Base-by-base conservation (phyloP, 2,888 invertebrate genomes). In the Drosophila diplacantha region DNA sequence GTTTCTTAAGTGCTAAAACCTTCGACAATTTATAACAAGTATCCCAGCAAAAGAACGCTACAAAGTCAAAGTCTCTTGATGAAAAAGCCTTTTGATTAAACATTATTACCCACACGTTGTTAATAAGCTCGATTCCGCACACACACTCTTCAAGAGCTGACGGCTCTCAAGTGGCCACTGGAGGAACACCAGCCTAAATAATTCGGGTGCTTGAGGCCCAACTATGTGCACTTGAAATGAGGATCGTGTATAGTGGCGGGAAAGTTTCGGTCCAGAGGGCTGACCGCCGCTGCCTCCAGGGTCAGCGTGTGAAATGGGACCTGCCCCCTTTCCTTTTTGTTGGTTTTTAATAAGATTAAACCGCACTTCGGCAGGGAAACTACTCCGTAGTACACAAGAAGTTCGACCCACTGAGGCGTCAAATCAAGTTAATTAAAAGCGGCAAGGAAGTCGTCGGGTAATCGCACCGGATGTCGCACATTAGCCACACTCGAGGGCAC, bases 371-470 rank as follows among this genome's bases (percentile, higher is more conserved):
- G 50, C 46, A 60, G 46, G 60, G 53, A 67, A 79, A 69, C 69
- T 67, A 60, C 31, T 57, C 34, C 60, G 18, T 18, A 18, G 8
- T 29, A 46, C 43, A 51, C 47, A 31, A 35, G 39, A 18, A 18
- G 20, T 37, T 35, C 46, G 51, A 82, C 77, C 83, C 75, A 78
- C 67, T 84, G 79, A 86, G 79, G 83, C 82, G 85, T 74, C 83
- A 86, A 86, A 86, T 85, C 81, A 75, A 86, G 86, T 86, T 86
- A 86, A 86, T 86, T 86, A 86, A 85, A 81, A 78, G 56, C 75
- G 78, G 54, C 44, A 53, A 44, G 49, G 44, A 66, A 39, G 55
- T 61, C 44, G 63, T 59, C 43, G 63, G 71, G 72, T 61, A 62
- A 61, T 61, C 51, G 62, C 62, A 84, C 73, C 85, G 85, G 85